phyloP scores from a whole-genome alignment of 2,113 vertebrate genomes.

The Ctenodactylus gundi region DNA sequence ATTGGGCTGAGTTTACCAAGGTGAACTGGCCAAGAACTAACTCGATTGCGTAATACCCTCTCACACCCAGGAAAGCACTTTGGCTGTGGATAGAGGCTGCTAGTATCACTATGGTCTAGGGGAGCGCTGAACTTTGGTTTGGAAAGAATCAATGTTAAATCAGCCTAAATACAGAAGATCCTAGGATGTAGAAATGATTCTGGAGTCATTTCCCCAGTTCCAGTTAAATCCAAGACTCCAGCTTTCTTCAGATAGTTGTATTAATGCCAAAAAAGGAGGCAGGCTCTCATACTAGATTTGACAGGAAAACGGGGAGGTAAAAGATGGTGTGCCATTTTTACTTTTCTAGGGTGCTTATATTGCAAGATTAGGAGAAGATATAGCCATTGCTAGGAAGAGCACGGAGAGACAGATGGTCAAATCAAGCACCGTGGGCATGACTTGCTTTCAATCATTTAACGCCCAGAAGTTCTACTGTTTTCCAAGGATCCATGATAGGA shows the following conservation, averaged over 20 bases:
- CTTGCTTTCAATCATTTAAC: background rate
- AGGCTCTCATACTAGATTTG: background rate
- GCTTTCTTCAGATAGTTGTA: background rate
- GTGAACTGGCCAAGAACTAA: background rate
- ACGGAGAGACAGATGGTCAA: background rate
- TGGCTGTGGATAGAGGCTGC: background rate
- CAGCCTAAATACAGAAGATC: background rate
- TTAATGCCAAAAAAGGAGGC: background rate
- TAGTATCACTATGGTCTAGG: background rate
- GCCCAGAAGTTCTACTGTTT: background rate
- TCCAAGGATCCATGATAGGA: background rate
- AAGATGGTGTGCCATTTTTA: background rate
- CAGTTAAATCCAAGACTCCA: background rate
- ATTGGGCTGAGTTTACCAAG: slow-evolving; percentile 18
- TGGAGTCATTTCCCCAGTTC: background rate
- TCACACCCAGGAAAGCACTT: background rate
- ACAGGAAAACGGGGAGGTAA: no score
- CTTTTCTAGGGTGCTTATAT: background rate
- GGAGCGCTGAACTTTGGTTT: background rate
- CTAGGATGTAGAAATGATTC: background rate
- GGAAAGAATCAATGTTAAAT: background rate
- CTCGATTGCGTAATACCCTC: background rate
- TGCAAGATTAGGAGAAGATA: background rate
- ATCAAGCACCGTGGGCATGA: background rate
- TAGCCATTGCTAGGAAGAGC: background rate